Evolutionary conservation across 2,888 invertebrate genomes (phyloP), one percentile per base, ranked within the genome.

Genomic region (Beris chalybata): DNA sequence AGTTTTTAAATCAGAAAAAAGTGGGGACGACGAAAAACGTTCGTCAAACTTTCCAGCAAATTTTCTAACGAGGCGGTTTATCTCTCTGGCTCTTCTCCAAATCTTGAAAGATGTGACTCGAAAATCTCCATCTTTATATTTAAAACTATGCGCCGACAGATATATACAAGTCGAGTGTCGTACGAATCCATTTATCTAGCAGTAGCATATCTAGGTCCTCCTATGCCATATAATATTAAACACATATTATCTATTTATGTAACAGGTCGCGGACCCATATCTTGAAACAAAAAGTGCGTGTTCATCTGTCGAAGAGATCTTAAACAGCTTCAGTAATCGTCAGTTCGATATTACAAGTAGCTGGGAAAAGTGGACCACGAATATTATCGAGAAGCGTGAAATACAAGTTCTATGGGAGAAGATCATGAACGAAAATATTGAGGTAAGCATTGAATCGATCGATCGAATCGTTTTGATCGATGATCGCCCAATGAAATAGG

Each of bases 321-420:
- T 90, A 78, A 88, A 89, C 74, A 85, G 86, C 72, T 85, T 90
- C 74, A 84, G 85, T 71, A 84, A 85, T 78, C 82, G 87, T 70
- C 87, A 88, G 79, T 79, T 86, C 73, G 82, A 83, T 73, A 83
- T 91, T 71, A 86, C 86, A 70, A 86, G 87, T 71, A 86, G 86
- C 76, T 89, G 89, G 85, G 87, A 90, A 76, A 85, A 85, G 76
- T 89, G 88, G 86, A 86, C 88, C 74, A 86, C 85, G 68, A 86
- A 84, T 70, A 83, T 89, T 70, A 83, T 84, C 66, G 85, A 86
- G 76, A 83, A 83, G 76, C 82, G 81, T 70, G 83, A 83, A 77
- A 78, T 82, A 64, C 78, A 82, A 73, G 79, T 82, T 68, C 78
- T 82, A 70, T 78, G 83, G 72, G 84, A 85, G 73, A 78, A 77